phyloP scores from a whole-genome alignment of 2,888 invertebrate species.

The Congeria kusceri region DNA sequence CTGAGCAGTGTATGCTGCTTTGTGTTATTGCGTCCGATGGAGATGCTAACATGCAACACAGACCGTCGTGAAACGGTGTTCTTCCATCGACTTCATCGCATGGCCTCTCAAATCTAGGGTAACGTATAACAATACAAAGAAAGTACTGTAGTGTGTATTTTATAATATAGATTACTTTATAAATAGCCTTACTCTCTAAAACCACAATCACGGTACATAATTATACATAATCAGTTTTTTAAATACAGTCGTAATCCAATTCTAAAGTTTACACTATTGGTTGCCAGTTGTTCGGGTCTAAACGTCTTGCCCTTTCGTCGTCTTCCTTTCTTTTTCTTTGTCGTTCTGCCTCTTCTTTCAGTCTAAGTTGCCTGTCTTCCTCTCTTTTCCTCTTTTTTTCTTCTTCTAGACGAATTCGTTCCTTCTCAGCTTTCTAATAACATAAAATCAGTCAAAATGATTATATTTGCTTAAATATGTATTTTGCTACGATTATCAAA shows the following conservation, averaged over 20 bases:
- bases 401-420: slow-evolving; percentile 5
- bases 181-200: too few relatives aligned
- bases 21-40: slow-evolving; percentile 19
- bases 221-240: neutral
- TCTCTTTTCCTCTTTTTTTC: slow-evolving; percentile 16
- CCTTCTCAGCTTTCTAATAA: neutral
- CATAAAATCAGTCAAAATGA: neutral
- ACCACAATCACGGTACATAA: too few relatives aligned
- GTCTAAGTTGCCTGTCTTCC: slow-evolving; percentile 7
- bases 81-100: slow-evolving; percentile 24
- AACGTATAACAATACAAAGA: too few relatives aligned
- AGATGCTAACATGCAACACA: slow-evolving; percentile 22
- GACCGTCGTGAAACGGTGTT: slow-evolving; percentile 19
- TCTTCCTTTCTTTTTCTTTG: slow-evolving; percentile 11
- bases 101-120: slow-evolving; percentile 8
- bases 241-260: neutral
- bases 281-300: slow-evolving; percentile 31
- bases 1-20: slow-evolving; percentile 18
- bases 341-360: slow-evolving; percentile 1
- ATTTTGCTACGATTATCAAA: too few relatives aligned
- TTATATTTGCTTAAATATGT: neutral
- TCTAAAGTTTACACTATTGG: slow-evolving; percentile 6
- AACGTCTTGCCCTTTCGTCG: slow-evolving; percentile 1
- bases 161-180: too few relatives aligned
- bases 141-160: too few relatives aligned